Evolutionary conservation across 2,113 vertebrate genomes (phyloP).

Genomic region (Leptocoma aspasia): DNA sequence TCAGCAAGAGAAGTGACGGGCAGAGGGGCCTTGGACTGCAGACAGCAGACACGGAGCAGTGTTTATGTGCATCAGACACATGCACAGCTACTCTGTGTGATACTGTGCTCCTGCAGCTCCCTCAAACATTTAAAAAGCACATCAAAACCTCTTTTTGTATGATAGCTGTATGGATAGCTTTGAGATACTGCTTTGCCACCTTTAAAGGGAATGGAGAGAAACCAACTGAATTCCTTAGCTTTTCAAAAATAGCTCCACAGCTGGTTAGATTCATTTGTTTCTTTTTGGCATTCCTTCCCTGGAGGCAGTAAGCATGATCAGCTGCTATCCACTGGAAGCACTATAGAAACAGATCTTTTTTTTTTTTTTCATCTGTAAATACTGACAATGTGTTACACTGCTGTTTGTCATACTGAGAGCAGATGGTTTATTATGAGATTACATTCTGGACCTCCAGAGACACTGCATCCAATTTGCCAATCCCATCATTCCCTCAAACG

Average conservation of each 20-base stretch:
- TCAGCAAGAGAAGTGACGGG: neutral
- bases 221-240: neutral
- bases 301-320: slow-evolving; percentile 44
- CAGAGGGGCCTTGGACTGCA: neutral
- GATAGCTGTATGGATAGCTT: neutral
- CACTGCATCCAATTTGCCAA: neutral
- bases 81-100: neutral
- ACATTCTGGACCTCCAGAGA: neutral
- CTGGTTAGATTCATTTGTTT: slow-evolving; percentile 42
- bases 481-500: neutral
- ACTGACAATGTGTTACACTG: neutral
- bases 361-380: neutral
- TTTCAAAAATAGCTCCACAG: slow-evolving; percentile 52
- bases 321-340: slow-evolving; percentile 19
- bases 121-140: neutral
- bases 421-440: slow-evolving; percentile 28
- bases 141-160: neutral
- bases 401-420: slow-evolving; percentile 4
- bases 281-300: slow-evolving; percentile 4
- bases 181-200: neutral
- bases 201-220: slow-evolving; percentile 39
- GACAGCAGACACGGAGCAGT: neutral
- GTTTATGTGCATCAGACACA: neutral
- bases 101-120: neutral
- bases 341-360: neutral